Base-by-base conservation (phyloP, 23 tunicate species). In the Ascidia mentula region DNA sequence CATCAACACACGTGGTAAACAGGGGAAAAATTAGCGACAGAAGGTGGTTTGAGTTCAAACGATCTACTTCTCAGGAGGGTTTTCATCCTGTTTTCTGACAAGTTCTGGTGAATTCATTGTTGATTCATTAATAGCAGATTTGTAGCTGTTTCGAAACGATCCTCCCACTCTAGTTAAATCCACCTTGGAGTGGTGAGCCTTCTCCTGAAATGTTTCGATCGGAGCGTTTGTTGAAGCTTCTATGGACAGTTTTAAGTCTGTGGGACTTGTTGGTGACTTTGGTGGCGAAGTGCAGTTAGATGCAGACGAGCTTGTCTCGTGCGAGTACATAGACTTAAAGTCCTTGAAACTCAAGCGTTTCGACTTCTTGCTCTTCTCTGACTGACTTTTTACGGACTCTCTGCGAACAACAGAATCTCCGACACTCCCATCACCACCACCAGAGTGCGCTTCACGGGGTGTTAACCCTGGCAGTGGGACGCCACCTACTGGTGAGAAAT, bases 391-490 rank as follows among this genome's bases (percentile, higher is more conserved):
- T 31, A 17, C 40, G 26, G 87, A 82, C 45, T 36, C 80, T 31
- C 61, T 70, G 31, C 74, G 24, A 36, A 24, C 80, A 74, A 82
- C 13, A 53, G 75, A 34, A 42, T 73, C 28, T 45, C 45, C 24
- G 13, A 9, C 12, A 20, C 28, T 53, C 4, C 28, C 24, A 5
- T 53, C 65, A 5, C 12, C 65, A 53, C 65, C 12, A 74, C 72
- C 5, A 80, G 5, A 20, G 40, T 12, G 45, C 38, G 70, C 17
- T 70, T 72, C 37, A 70, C 61, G 38, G 36, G 61, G 59, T 31
- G 77, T 72, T 45, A 74, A 53, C 15, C 87, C 87, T 3, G 87
- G 87, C 37, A 82, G 42, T 9, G 87, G 80, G 9, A 82, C 73
- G 79, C 87, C 87, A 22, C 87, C 87, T 9, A 46, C 80, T 35